These are phyloP conservation scores for Morone chrysops DNA, from an alignment of 2,113 vertebrate genomes.

Conservation along the genomic window DNA sequence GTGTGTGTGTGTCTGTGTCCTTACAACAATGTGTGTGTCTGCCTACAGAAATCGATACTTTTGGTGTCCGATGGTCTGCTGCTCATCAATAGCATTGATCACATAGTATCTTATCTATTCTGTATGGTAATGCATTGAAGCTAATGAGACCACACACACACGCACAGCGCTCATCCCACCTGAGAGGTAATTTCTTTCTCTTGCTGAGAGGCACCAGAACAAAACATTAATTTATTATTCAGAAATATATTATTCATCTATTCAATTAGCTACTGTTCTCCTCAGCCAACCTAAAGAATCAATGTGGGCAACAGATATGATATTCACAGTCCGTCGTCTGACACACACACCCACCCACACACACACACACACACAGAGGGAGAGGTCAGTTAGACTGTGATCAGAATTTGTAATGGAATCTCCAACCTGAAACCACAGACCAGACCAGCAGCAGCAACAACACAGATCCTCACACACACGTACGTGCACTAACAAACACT, in stretches of 20 bases:
- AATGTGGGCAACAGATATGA: slow-evolving; percentile 69
- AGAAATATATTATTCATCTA: slow-evolving; percentile 82
- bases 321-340: slow-evolving; percentile 71
- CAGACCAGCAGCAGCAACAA: slow-evolving; percentile 29
- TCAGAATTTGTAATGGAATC: slow-evolving; percentile 65
- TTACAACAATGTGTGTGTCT: slow-evolving; percentile 32
- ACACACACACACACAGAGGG: slow-evolving; percentile 37
- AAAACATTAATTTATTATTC: slow-evolving; percentile 84
- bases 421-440: slow-evolving; percentile 37
- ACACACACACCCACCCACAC: slow-evolving; percentile 39
- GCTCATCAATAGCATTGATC: slow-evolving; percentile 79
- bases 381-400: slow-evolving; percentile 75
- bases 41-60: slow-evolving; percentile 51
- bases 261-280: slow-evolving; percentile 80
- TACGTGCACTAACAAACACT: background rate
- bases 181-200: slow-evolving; percentile 78
- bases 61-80: slow-evolving; percentile 50
- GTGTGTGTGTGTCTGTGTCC: slow-evolving; percentile 28
- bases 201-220: slow-evolving; percentile 76
- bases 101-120: slow-evolving; percentile 57
- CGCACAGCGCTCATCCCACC: slow-evolving; percentile 59
- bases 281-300: slow-evolving; percentile 78
- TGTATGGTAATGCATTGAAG: slow-evolving; percentile 68
- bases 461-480: background rate
- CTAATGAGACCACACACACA: slow-evolving; percentile 68